Conservation (phyloP, 2,797 vertebrate genomes). For the Arrhamphus sclerolepis region DNA sequence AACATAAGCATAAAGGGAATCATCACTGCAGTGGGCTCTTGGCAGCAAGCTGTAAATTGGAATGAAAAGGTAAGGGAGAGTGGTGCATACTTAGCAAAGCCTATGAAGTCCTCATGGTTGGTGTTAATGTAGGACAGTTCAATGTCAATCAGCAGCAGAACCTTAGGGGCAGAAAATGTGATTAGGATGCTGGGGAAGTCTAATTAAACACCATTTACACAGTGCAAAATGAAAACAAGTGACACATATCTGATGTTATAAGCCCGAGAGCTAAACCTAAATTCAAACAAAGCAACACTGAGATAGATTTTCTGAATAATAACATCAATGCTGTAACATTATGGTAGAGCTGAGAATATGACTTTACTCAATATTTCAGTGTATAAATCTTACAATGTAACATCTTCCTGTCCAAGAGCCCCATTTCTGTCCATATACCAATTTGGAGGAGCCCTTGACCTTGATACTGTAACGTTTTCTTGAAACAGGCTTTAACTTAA, state of each 20-base stretch:
- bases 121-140: slow-evolving; percentile 99
- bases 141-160: slow-evolving; percentile 95
- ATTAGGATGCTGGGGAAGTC: slow-evolving; percentile 41
- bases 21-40: slow-evolving; percentile 7
- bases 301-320: not conserved
- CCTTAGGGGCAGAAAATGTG: slow-evolving; percentile 75
- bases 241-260: slow-evolving; percentile 21
- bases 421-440: not conserved
- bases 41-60: slow-evolving; percentile 32
- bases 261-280: not conserved
- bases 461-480: no score
- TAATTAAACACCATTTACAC: slow-evolving; percentile 40
- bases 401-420: not conserved
- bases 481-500: no score
- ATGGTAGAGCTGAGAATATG: slow-evolving; percentile 5
- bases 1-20: slow-evolving; percentile 30
- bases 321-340: not conserved
- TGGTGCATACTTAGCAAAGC: slow-evolving; percentile 93
- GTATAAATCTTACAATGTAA: slow-evolving; percentile 1
- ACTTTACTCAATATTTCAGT: slow-evolving; percentile 22
- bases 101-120: slow-evolving; percentile 99
- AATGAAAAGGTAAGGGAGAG: not conserved
- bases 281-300: not conserved
- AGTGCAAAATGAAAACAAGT: slow-evolving; percentile 1
- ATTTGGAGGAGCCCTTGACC: no score